phyloP scores from a whole-genome alignment of 2,113 vertebrate species.

The Maccullochella peelii region DNA sequence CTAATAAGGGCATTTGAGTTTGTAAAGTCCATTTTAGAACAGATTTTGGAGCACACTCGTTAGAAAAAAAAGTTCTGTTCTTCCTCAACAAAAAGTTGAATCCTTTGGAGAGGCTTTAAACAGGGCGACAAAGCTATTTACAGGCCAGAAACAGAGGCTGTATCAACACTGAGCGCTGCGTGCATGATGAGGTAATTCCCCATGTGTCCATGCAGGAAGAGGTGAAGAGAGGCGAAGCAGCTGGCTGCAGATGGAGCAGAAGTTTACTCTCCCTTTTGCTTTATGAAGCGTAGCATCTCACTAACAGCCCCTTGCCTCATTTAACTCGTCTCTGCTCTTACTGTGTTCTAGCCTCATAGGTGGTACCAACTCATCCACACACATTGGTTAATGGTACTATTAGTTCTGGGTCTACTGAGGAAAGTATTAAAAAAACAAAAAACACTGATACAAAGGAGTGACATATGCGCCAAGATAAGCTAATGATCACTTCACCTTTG shows the following conservation, averaged over 20 bases:
- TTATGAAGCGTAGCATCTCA: constrained; percentile 50
- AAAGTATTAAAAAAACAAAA: not conserved
- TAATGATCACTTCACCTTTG: constrained; percentile 68
- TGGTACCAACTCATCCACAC: constrained; percentile 50
- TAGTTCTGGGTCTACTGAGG: constrained; percentile 18
- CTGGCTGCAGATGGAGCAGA: constrained; percentile 64
- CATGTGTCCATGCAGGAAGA: constrained; percentile 49
- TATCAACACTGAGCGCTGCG: constrained; percentile 55
- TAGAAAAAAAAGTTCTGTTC: constrained; percentile 24
- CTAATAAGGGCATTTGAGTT: constrained; percentile 16
- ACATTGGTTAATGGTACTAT: constrained; percentile 46
- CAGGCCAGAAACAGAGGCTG: constrained; percentile 59
- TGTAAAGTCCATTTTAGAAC: not conserved
- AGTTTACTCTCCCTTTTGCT: constrained; percentile 62
- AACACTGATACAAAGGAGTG: constrained; percentile 21
- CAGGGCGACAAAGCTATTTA: constrained; percentile 57
- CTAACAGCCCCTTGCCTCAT: constrained; percentile 58
- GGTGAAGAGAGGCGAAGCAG: constrained; percentile 65
- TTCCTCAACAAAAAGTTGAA: constrained; percentile 37
- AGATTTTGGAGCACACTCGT: not conserved
- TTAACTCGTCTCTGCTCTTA: constrained; percentile 41
- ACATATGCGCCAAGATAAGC: constrained; percentile 50
- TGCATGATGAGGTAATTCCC: constrained; percentile 67
- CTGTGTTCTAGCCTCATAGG: constrained; percentile 16
- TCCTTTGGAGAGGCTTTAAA: constrained; percentile 50